Evolutionary conservation across 92 coral and sea anemone species (phyloP).

Genomic region (Siderastrea siderea): DNA sequence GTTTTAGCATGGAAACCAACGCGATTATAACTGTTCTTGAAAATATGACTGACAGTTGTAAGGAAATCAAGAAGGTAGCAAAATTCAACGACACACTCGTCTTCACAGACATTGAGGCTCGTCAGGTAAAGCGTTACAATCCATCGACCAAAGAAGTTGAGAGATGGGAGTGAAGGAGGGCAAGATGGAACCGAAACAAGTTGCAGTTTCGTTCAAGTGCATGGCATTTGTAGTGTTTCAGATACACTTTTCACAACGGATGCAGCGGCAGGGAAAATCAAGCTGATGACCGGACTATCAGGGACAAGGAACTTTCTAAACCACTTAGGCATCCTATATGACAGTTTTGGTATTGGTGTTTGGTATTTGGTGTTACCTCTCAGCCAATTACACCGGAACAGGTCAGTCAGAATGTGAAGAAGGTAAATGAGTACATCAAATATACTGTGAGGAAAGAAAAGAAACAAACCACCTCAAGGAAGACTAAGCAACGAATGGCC

Average conservation of each 20-base stretch:
- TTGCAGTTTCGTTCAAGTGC: conserved; percentile 8
- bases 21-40: conserved; percentile 8
- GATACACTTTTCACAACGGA: conserved; percentile 4
- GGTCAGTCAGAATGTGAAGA: no score
- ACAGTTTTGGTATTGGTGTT: no score
- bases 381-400: no score
- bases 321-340: background rate
- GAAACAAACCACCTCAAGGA: no score
- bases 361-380: no score
- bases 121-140: conserved; percentile 52
- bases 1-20: conserved; percentile 35
- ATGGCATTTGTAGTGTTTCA: background rate
- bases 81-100: conserved; percentile 47
- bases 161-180: conserved; percentile 53
- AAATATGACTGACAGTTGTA: conserved; percentile 46
- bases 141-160: conserved; percentile 52
- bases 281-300: background rate
- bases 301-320: background rate
- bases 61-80: conserved; percentile 48
- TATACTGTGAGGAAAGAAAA: no score
- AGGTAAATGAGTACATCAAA: no score
- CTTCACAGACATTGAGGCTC: conserved; percentile 53
- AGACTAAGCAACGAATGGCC: no score
- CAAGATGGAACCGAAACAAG: conserved; percentile 58
- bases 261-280: background rate